A percentile compares a stretch with the other conserved stretches of the same genome.
Conservation (phyloP, 2,797 vertebrate genomes). For the Gymnopithys bicolor region DNA sequence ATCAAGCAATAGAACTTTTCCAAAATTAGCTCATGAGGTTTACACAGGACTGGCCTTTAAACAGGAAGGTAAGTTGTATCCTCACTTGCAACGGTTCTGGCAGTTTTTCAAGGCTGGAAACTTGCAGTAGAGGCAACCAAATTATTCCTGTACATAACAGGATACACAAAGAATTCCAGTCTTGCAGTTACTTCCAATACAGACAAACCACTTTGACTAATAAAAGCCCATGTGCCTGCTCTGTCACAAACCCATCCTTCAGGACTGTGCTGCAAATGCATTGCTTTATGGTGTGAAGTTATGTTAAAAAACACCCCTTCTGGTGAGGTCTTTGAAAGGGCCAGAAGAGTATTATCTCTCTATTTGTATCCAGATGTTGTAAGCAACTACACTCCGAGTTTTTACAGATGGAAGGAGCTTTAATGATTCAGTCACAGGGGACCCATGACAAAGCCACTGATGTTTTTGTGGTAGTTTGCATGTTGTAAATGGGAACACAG, state of each 20-base stretch:
- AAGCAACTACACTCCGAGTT: background rate
- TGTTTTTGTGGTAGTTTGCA: background rate
- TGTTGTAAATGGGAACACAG: background rate
- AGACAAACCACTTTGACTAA: background rate
- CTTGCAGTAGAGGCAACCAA: background rate
- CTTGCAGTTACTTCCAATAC: background rate
- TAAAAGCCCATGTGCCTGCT: background rate
- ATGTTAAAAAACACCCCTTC: background rate
- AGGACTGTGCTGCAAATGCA: background rate
- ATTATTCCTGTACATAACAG: background rate
- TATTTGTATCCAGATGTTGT: background rate
- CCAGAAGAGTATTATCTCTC: background rate
- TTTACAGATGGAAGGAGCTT: background rate
- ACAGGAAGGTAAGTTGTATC: background rate
- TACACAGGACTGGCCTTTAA: conserved; percentile 8
- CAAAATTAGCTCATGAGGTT: conserved; percentile 47
- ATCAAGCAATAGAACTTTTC: conserved; percentile 29
- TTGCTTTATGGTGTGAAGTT: background rate
- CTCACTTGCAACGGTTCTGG: background rate
- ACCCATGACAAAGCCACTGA: background rate
- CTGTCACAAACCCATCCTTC: background rate
- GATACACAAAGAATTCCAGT: background rate
- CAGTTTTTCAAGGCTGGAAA: background rate
- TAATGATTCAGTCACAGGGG: background rate
- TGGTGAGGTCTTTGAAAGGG: background rate